Conservation (phyloP, 2,888 invertebrate species). For the Malthinus seriepunctatus region DNA sequence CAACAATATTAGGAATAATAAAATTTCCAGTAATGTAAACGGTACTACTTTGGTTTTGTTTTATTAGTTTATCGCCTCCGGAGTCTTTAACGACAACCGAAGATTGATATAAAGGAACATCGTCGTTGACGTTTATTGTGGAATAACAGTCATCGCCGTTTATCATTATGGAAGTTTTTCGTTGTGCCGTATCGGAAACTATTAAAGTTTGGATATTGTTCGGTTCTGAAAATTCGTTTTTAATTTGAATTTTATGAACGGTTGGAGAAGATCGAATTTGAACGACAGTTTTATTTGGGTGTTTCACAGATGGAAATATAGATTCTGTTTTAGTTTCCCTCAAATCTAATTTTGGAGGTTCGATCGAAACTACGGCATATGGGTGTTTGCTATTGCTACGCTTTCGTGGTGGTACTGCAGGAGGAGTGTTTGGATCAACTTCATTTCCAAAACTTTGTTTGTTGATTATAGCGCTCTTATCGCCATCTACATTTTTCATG, state of each 20-base stretch:
- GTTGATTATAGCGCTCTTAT: background rate
- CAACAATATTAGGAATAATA: background rate
- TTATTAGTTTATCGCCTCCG: conserved; percentile 35
- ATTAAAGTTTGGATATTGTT: conserved; percentile 41
- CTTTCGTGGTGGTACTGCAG: conserved; percentile 52
- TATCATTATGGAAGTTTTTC: conserved; percentile 73
- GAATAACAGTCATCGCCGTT: conserved; percentile 76
- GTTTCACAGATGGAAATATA: conserved; percentile 23
- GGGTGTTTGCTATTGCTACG: conserved; percentile 50
- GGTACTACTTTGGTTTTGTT: conserved; percentile 45
- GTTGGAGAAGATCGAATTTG: conserved; percentile 52
- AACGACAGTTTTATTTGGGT: conserved; percentile 54
- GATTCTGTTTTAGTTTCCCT: conserved; percentile 6
- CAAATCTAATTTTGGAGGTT: conserved; percentile 7
- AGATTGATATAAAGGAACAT: conserved; percentile 71
- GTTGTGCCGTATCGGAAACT: conserved; percentile 48
- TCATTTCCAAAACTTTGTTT: background rate
- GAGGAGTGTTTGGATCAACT: conserved; percentile 36
- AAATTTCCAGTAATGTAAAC: conserved; percentile 53
- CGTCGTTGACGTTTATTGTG: conserved; percentile 71
- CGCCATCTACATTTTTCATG: background rate
- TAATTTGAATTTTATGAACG: conserved; percentile 60
- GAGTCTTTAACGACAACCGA: conserved; percentile 72
- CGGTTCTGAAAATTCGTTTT: conserved; percentile 53
- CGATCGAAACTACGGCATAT: conserved; percentile 24